Percentiles rank a stretch among this genome's conserved stretches.
Conservation (phyloP, 1,140 invertebrate genomes). For the Ceratosolen solmsi region DNA sequence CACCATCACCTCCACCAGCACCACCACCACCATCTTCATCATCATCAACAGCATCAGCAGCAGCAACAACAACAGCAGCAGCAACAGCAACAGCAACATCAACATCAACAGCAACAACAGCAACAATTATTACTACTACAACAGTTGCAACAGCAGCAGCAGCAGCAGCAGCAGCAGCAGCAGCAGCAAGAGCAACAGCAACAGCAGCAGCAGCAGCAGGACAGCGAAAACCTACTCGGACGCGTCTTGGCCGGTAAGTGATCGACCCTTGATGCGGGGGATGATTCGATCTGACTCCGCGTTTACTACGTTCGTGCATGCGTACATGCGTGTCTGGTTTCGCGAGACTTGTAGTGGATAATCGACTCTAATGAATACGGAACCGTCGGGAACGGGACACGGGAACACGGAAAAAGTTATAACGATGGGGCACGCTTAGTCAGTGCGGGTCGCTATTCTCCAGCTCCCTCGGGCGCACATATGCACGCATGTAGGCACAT, state of each 20-base stretch:
- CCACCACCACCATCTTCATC: neutral
- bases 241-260: slow-evolving; percentile 72
- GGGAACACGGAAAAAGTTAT: neutral
- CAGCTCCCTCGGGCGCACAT: neutral
- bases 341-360: neutral
- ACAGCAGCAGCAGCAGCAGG: slow-evolving; percentile 53
- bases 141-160: slow-evolving; percentile 24
- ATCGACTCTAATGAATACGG: neutral
- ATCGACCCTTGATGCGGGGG: neutral
- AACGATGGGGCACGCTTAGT: neutral
- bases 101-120: neutral
- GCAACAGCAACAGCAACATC: slow-evolving; percentile 18
- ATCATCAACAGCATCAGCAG: neutral
- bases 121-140: neutral
- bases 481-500: neutral
- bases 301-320: neutral
- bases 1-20: slow-evolving; percentile 38
- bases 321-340: neutral
- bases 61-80: slow-evolving; percentile 2
- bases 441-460: neutral
- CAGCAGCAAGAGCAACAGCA: slow-evolving; percentile 37
- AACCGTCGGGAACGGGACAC: neutral
- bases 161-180: slow-evolving; percentile 53
- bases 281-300: neutral
- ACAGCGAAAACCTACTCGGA: slow-evolving; percentile 71